phyloP scores from a whole-genome alignment of 2,797 vertebrate genomes.

The Argyrosomus regius region DNA sequence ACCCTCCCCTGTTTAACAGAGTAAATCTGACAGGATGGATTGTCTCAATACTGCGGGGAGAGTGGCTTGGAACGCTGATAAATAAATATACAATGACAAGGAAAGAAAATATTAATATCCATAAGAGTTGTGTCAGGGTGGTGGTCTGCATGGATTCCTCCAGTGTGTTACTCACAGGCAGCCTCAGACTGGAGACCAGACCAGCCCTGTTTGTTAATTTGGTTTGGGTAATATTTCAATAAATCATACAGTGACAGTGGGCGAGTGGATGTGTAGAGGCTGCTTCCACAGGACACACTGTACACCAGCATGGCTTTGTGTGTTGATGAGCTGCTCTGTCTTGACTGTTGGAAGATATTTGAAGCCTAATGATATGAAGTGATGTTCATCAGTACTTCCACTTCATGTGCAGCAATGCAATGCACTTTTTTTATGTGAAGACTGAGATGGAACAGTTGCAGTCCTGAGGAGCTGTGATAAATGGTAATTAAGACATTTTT shows the following conservation, averaged over 20 bases:
- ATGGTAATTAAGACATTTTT: background rate
- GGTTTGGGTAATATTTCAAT: slow-evolving; percentile 55
- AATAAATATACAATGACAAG: slow-evolving; percentile 74
- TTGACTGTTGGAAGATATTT: background rate
- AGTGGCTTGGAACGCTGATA: slow-evolving; percentile 60
- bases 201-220: slow-evolving; percentile 54
- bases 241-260: slow-evolving; percentile 60
- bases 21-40: slow-evolving; percentile 77
- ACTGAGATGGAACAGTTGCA: background rate
- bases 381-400: background rate
- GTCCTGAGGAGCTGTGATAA: no score
- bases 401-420: background rate
- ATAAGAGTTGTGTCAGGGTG: slow-evolving; percentile 63
- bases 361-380: background rate
- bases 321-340: slow-evolving; percentile 29
- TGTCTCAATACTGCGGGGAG: slow-evolving; percentile 66
- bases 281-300: slow-evolving; percentile 14
- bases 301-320: slow-evolving; percentile 17
- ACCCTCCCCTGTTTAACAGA: slow-evolving; percentile 60
- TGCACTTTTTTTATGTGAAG: background rate
- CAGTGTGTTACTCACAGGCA: slow-evolving; percentile 61
- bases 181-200: slow-evolving; percentile 15
- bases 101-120: slow-evolving; percentile 74
- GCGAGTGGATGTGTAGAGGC: slow-evolving; percentile 15
- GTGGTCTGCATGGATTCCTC: slow-evolving; percentile 64